Evolutionary conservation across 2,888 invertebrate genomes (phyloP).

Genomic region (Pandemis cinnamomeana): DNA sequence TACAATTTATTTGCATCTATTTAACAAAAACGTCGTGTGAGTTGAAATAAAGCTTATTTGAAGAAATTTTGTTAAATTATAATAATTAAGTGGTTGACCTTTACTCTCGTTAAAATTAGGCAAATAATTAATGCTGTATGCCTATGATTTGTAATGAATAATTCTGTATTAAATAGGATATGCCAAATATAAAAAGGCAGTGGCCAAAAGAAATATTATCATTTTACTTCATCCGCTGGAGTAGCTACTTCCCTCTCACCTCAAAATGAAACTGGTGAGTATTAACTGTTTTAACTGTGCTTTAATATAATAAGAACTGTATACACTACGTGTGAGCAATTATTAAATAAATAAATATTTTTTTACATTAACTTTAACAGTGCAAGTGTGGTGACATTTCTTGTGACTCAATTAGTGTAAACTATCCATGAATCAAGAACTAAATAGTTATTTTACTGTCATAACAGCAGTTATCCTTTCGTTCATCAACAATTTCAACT

Average conservation of each 20-base stretch:
- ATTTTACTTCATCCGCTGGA: constrained; percentile 15
- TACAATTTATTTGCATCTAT: not conserved
- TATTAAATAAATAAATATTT: no score
- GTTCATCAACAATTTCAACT: no score
- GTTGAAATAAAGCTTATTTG: not conserved
- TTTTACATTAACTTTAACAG: no score
- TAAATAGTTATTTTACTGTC: no score
- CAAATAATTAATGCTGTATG: constrained; percentile 2
- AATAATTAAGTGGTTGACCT: constrained; percentile 25
- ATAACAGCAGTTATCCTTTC: no score
- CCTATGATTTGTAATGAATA: constrained; percentile 18
- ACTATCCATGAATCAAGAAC: no score
- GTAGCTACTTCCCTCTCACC: constrained; percentile 3
- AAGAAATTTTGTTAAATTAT: constrained; percentile 1
- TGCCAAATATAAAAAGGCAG: constrained; percentile 20
- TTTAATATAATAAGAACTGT: no score
- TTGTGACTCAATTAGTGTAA: no score
- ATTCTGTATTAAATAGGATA: constrained; percentile 18
- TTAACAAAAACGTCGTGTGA: not conserved
- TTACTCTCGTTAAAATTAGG: constrained; percentile 9
- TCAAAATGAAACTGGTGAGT: constrained; percentile 61
- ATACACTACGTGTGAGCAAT: no score
- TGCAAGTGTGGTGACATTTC: no score
- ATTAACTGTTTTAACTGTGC: no score
- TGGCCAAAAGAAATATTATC: constrained; percentile 1